Conservation (phyloP, 2,113 vertebrate genomes). For the Anolis carolinensis region DNA sequence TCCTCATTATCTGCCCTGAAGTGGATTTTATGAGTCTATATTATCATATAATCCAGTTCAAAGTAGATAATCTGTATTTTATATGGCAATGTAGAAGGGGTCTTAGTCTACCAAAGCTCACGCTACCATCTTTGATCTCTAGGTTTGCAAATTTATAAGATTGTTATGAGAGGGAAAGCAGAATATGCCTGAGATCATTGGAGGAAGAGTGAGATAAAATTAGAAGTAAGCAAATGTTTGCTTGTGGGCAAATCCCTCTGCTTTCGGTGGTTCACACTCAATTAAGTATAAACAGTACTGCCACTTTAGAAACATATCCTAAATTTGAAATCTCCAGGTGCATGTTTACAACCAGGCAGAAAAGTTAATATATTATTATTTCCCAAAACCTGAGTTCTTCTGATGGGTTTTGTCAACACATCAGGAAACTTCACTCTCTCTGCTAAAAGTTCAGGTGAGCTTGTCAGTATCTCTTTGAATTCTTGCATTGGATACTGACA, state of each 20-base stretch:
- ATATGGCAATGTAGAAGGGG: no score
- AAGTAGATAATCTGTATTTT: no score
- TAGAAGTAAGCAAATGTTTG: neutral
- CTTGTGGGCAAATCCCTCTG: neutral
- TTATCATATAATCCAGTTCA: no score
- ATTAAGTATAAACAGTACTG: no score
- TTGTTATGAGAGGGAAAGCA: neutral
- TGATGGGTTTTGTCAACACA: neutral
- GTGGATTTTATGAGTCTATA: no score
- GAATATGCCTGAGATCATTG: neutral
- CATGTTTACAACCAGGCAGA: neutral
- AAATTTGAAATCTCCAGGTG: neutral
- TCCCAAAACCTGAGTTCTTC: conserved; percentile 7
- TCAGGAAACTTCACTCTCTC: neutral
- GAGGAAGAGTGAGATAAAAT: neutral
- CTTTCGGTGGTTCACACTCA: neutral
- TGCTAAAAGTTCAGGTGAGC: neutral
- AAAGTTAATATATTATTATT: neutral
- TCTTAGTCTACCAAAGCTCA: no score
- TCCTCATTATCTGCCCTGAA: no score
- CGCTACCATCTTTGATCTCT: no score
- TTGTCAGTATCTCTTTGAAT: neutral
- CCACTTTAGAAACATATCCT: neutral
- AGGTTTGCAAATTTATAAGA: no score
- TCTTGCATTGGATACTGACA: neutral